Evolutionary conservation across 2,797 vertebrate genomes (phyloP).

Genomic region (Macropus fuliginosus): DNA sequence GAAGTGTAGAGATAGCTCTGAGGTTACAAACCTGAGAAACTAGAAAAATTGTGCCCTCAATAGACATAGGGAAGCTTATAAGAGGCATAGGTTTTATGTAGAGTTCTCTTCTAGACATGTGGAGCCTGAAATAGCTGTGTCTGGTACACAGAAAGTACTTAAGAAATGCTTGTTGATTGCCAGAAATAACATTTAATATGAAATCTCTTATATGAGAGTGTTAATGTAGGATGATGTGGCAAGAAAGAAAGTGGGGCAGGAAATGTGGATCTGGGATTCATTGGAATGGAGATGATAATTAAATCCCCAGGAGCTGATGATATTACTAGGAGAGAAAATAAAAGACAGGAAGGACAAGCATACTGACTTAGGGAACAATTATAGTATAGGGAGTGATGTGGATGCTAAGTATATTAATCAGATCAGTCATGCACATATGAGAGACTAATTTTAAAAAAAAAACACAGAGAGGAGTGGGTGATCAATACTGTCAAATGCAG

Average conservation of each 20-base stretch:
- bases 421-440: too few species aligned
- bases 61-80: neutral
- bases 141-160: neutral
- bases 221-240: neutral
- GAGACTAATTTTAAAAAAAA: too few species aligned
- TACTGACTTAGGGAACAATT: too few species aligned
- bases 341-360: neutral
- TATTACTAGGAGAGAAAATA: neutral
- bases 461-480: too few species aligned
- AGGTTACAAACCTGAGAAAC: neutral
- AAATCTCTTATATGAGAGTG: neutral
- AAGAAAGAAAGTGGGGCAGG: neutral
- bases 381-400: too few species aligned
- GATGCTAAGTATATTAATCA: too few species aligned
- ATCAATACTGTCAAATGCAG: neutral
- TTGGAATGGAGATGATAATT: neutral
- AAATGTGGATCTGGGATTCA: neutral
- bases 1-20: neutral
- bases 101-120: neutral
- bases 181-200: neutral
- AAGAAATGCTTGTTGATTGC: neutral
- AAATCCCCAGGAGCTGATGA: neutral
- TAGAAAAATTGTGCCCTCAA: neutral
- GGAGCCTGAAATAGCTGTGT: neutral
- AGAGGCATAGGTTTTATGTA: neutral